Evolutionary conservation across 1,140 invertebrate species (phyloP).

Genomic region (Delia radicum): DNA sequence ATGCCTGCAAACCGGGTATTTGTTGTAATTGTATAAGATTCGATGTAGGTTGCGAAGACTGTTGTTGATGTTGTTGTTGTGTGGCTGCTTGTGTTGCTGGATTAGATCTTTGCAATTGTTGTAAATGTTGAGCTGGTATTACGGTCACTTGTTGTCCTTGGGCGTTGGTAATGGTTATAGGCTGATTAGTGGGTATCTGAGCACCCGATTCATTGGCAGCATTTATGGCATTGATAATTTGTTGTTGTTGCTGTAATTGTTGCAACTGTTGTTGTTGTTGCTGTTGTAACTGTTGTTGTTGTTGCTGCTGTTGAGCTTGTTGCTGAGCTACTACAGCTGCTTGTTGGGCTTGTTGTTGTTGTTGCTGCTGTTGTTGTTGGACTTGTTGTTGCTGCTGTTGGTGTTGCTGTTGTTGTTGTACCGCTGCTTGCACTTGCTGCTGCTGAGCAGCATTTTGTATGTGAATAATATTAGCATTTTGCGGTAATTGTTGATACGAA

Average conservation of each 20-base stretch:
- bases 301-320: conserved; percentile 42
- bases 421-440: background rate
- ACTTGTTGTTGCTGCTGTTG: conserved; percentile 42
- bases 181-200: conserved; percentile 58
- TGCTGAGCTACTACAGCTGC: conserved; percentile 25
- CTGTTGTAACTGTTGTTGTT: conserved; percentile 45
- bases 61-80: background rate
- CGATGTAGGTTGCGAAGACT: background rate
- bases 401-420: conserved; percentile 37
- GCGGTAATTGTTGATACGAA: conserved; percentile 54
- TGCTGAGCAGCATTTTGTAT: conserved; percentile 42
- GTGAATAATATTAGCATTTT: conserved; percentile 53
- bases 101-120: conserved; percentile 34
- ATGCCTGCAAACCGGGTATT: conserved; percentile 59
- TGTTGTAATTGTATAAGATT: conserved; percentile 50
- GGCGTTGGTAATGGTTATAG: conserved; percentile 65
- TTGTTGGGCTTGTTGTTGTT: conserved; percentile 25
- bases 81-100: conserved; percentile 1
- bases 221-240: conserved; percentile 46
- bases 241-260: conserved; percentile 39
- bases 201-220: conserved; percentile 43
- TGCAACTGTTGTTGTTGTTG: conserved; percentile 41
- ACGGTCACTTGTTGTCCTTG: conserved; percentile 73
- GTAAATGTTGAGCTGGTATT: conserved; percentile 65
- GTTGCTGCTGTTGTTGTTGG: conserved; percentile 46